Conservation (phyloP, 2,113 vertebrate genomes). For the Proteles cristata region DNA sequence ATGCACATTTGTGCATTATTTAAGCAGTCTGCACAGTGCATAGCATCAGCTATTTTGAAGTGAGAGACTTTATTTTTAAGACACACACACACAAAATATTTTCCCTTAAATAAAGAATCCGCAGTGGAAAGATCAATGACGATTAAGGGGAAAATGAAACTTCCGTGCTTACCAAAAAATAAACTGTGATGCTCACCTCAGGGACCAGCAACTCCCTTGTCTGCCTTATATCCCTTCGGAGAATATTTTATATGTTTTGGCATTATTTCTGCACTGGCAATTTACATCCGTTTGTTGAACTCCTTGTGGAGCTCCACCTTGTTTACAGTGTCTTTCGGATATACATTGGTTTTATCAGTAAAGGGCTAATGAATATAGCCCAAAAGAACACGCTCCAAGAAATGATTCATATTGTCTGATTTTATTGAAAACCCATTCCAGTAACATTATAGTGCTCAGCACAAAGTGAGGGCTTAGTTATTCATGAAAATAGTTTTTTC, state of each 20-base stretch:
- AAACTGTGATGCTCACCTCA: not conserved
- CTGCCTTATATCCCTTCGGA: rapidly evolving
- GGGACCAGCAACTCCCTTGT: not conserved
- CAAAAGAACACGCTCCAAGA: not conserved
- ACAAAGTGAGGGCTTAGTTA: not conserved
- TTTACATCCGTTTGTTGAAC: not conserved
- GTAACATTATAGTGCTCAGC: not conserved
- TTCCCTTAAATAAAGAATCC: not conserved
- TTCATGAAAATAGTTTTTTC: not conserved
- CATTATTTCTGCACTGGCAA: not conserved
- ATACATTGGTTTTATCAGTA: not conserved
- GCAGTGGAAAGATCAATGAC: not conserved
- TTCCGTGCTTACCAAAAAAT: not conserved
- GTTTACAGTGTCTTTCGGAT: not conserved
- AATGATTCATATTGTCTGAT: not conserved
- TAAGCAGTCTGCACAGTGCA: not conserved
- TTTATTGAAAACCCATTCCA: not conserved
- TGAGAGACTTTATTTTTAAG: conserved; percentile 20
- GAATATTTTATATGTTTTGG: not conserved
- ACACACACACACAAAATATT: not conserved
- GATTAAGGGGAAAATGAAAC: not conserved
- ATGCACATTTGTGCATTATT: not conserved
- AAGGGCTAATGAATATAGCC: not conserved
- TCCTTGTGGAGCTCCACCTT: not conserved
- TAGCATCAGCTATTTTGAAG: not conserved